Conservation (phyloP, 1,140 invertebrate species). For the Drosophila hydei region DNA sequence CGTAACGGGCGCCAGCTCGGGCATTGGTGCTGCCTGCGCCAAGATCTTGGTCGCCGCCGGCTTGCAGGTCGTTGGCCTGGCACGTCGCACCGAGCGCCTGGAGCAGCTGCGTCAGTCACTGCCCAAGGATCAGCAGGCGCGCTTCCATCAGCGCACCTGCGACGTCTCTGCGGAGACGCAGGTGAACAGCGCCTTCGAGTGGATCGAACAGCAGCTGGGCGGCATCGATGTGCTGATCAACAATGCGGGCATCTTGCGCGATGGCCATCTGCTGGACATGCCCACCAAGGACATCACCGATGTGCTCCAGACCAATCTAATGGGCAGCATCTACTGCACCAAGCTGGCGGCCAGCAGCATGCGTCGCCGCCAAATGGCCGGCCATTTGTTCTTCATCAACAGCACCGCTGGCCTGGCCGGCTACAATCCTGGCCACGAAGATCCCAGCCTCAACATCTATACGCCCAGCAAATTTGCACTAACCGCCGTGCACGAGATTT, state of each 20-base stretch:
- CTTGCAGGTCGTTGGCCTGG: conserved; percentile 85
- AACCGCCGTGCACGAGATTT: conserved; percentile 87
- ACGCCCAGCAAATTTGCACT: conserved; percentile 88
- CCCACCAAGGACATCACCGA: conserved; percentile 82
- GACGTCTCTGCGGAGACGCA: conserved; percentile 88
- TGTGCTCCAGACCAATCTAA: conserved; percentile 88
- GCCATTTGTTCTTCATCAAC: conserved; percentile 90
- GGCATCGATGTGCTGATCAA: conserved; percentile 90
- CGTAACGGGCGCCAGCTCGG: conserved; percentile 87
- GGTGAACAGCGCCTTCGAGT: conserved; percentile 87
- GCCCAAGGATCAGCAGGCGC: conserved; percentile 56
- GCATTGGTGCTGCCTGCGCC: conserved; percentile 86
- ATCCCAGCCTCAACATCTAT: conserved; percentile 86
- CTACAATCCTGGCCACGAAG: conserved; percentile 66
- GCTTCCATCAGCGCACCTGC: conserved; percentile 85
- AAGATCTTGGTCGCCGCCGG: conserved; percentile 85
- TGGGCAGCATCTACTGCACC: conserved; percentile 88
- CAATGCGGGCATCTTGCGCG: conserved; percentile 87
- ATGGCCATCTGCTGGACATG: conserved; percentile 80
- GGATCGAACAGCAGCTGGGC: conserved; percentile 86
- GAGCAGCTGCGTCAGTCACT: conserved; percentile 63
- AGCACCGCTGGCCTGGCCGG: conserved; percentile 86
- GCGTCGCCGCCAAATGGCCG: conserved; percentile 86
- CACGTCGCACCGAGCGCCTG: conserved; percentile 69
- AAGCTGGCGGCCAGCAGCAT: conserved; percentile 88